A percentile compares a stretch with the other conserved stretches of the same genome.
Conservation (phyloP, 2,888 invertebrate species). For the Lomographa bimaculata region DNA sequence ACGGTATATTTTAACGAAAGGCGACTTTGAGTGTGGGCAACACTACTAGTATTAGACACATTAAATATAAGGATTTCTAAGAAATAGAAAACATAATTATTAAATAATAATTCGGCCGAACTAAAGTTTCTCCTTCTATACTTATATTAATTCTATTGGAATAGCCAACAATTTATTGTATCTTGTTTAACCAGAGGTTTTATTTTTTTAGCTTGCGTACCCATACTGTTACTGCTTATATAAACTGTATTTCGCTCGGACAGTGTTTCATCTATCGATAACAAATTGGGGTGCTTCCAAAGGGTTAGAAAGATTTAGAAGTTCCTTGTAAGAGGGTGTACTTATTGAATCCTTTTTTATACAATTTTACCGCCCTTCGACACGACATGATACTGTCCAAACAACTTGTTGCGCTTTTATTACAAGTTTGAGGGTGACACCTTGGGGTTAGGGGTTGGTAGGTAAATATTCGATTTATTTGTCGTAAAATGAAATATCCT, state of each 20-base stretch:
- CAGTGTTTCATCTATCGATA: conserved; percentile 75
- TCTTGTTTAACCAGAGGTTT: no score
- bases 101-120: no score
- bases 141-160: no score
- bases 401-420: conserved; percentile 37
- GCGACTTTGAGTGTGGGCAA: no score
- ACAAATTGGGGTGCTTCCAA: conserved; percentile 74
- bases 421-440: conserved; percentile 25
- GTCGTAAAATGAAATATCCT: conserved; percentile 8
- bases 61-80: no score
- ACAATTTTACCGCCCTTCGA: conserved; percentile 34
- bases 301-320: conserved; percentile 60
- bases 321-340: conserved; percentile 55
- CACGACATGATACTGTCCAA: conserved; percentile 36
- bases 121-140: no score
- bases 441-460: conserved; percentile 14
- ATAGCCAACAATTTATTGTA: no score
- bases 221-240: not conserved
- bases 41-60: no score
- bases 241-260: conserved; percentile 49
- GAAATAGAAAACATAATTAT: no score
- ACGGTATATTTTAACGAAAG: no score
- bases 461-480: conserved; percentile 11
- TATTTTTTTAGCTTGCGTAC: no score
- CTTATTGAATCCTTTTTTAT: conserved; percentile 37